Evolutionary conservation across 2,113 vertebrate genomes (phyloP).

Genomic region (Leptobrachium leishanense): DNA sequence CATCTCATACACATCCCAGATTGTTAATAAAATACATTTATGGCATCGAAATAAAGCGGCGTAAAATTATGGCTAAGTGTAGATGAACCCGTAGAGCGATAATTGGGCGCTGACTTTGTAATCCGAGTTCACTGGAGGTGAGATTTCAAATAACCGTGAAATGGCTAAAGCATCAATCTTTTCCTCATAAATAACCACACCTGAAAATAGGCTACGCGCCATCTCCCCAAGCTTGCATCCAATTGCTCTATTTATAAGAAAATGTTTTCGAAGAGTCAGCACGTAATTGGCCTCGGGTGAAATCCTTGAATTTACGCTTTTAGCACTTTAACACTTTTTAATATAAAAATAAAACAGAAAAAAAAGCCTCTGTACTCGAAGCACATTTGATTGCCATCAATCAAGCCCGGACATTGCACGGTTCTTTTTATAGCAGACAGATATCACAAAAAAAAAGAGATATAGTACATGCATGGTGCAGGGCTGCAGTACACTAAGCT

Average conservation of each 20-base stretch:
- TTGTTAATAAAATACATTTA: too few species aligned
- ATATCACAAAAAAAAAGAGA: too few species aligned
- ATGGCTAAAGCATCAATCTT: background rate
- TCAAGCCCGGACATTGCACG: background rate
- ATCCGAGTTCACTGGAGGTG: background rate
- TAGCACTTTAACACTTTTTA: conserved; percentile 5
- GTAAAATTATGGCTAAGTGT: background rate
- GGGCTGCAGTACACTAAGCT: too few species aligned
- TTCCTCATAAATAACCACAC: conserved; percentile 11
- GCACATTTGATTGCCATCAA: background rate
- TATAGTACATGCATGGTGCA: too few species aligned
- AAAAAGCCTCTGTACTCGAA: conserved; percentile 2
- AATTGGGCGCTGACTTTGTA: conserved; percentile 20
- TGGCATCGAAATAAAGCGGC: too few species aligned
- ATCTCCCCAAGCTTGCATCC: background rate
- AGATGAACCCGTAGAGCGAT: conserved; percentile 5
- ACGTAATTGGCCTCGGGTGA: conserved; percentile 25
- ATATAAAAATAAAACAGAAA: background rate
- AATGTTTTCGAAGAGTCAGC: background rate
- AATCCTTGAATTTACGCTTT: background rate
- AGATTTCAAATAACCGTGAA: background rate
- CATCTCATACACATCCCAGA: too few species aligned
- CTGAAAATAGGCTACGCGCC: conserved; percentile 9
- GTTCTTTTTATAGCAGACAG: too few species aligned
- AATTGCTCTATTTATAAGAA: conserved; percentile 14